phyloP scores from a whole-genome alignment of 1,140 invertebrate species.

The Penaeus japonicus region DNA sequence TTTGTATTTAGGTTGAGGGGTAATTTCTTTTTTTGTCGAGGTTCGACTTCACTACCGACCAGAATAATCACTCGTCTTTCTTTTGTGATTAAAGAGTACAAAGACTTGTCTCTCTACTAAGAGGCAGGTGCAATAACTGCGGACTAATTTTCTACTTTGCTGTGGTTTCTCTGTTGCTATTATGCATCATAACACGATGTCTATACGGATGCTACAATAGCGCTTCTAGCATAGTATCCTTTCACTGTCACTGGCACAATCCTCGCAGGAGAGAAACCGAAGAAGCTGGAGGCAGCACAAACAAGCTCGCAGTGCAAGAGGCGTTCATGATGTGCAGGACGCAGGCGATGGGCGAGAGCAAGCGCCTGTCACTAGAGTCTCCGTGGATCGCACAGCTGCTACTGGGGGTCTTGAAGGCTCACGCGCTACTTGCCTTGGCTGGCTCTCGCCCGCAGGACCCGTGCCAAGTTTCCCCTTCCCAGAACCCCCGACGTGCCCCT shows the following conservation, averaged over 20 bases:
- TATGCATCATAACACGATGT: neutral
- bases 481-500: too few relatives aligned
- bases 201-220: neutral
- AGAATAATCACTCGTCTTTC: too few relatives aligned
- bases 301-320: conserved; percentile 27
- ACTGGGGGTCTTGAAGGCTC: neutral
- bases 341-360: neutral
- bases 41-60: too few relatives aligned
- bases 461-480: too few relatives aligned
- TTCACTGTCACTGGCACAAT: neutral
- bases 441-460: too few relatives aligned
- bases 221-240: neutral
- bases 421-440: too few relatives aligned
- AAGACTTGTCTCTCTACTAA: too few relatives aligned
- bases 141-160: neutral
- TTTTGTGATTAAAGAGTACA: too few relatives aligned
- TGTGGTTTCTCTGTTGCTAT: neutral
- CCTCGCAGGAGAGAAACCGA: neutral
- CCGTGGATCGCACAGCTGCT: neutral
- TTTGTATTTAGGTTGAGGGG: too few relatives aligned
- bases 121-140: neutral
- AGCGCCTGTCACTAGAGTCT: neutral
- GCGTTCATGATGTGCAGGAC: conserved; percentile 20
- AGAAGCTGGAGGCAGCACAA: neutral
- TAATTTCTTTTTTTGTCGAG: too few relatives aligned